A percentile compares a stretch with the other conserved stretches of the same genome.
These are phyloP conservation scores for Hesperia comma DNA, from an alignment of 2,888 invertebrate species.

Conservation along the genomic window DNA sequence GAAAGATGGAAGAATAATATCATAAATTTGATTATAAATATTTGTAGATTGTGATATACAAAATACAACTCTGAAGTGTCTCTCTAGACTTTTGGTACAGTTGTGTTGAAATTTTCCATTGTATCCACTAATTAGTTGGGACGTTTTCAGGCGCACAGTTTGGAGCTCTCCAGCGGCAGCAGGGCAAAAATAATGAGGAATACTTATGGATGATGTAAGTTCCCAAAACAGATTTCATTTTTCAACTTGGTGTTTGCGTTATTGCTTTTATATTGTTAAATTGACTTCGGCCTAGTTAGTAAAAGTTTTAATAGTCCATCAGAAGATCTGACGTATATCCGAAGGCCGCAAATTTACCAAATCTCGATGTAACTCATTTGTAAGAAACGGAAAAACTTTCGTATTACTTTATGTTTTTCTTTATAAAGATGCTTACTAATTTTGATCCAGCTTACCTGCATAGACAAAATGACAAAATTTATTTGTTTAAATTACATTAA, in stretches of 20 bases:
- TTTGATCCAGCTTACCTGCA: neutral
- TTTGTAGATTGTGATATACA: no score
- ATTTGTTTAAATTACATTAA: neutral
- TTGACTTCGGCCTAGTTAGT: conserved; percentile 11
- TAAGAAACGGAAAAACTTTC: conserved; percentile 1
- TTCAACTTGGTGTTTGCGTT: conserved; percentile 1
- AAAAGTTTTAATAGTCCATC: conserved; percentile 20
- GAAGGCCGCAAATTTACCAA: conserved; percentile 4
- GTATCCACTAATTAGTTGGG: conserved; percentile 4
- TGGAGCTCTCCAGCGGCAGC: conserved; percentile 59
- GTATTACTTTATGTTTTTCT: neutral
- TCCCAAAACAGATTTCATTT: conserved; percentile 20
- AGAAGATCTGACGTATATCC: conserved; percentile 17
- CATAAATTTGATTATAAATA: no score
- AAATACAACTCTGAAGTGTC: no score
- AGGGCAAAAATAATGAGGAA: conserved; percentile 72
- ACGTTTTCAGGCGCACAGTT: conserved; percentile 60
- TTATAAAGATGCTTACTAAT: neutral
- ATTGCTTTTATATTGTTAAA: conserved; percentile 24
- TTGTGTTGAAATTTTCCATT: neutral
- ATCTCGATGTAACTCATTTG: conserved; percentile 9
- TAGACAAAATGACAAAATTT: neutral
- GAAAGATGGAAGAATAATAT: no score
- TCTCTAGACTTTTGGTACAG: neutral
- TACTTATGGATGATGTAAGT: conserved; percentile 81